Evolutionary conservation across 2,113 vertebrate species (phyloP), one percentile per base, ranked within the genome.

Genomic region (Recurvirostra avosetta): DNA sequence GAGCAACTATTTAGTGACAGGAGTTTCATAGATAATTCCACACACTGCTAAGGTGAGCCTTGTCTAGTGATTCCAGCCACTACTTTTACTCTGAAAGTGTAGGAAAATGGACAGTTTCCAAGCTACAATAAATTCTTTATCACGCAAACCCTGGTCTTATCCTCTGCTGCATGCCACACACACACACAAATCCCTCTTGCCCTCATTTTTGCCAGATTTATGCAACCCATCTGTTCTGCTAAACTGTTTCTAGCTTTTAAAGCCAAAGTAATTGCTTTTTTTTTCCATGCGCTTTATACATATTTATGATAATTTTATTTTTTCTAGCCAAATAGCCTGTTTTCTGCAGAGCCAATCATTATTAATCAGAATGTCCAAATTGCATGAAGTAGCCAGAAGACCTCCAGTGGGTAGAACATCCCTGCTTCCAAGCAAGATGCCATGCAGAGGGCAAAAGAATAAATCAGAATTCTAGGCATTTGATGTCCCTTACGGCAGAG

Each of bases 141-240:
- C n/a, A 29, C 4, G 2, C 56, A 68, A 41, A 5, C 9, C 17
- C 77, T 36, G 17, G 4, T 66, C 61, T 32, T 67, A 41, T 38
- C 66, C 38, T 63, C 76, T n/a, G 83, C 82, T 72, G 56, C 50
- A 9, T n/a, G 56, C 87, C 58, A 90, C 82, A 83, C 70, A 97
- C 81, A 82, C 38, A 68, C 58, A 40, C 47, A 74, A 82, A 93
- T 93, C 95, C 85, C 89, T 90, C 73, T 15, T 90, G 90, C 87
- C 80, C 87, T 96, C 84, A 14, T 75, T 95, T 94, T 65, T 86
- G 53, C 73, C 86, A 94, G 68, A 96, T 90, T 91, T 88, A 75
- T 74, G 80, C 50, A 89, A 68, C 56, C 83, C 91, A 96, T 96
- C 91, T 98, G 86, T 78, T 95, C 70, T 92, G 49, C 85, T 90